Percentiles rank a stretch among this genome's conserved stretches.
Evolutionary conservation across 2,797 vertebrate genomes (phyloP).

Genomic region (Cyprinodon diabolis): DNA sequence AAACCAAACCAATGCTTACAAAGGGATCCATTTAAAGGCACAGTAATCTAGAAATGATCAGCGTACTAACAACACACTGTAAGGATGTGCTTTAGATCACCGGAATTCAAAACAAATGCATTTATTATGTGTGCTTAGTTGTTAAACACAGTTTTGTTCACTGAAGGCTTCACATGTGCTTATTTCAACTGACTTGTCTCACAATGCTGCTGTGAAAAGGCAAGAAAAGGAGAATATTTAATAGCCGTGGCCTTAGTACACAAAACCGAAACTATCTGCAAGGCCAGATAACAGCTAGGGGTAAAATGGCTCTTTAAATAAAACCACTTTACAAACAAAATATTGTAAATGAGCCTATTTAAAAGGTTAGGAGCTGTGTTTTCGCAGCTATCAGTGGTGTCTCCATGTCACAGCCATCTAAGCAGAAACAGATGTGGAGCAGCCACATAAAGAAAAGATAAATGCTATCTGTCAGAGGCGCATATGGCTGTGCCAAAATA

Average conservation of each 20-base stretch:
- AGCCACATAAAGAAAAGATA: constrained; percentile 25
- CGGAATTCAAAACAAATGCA: not conserved
- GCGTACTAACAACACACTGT: not conserved
- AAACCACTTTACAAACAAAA: constrained; percentile 39
- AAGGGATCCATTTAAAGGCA: not conserved
- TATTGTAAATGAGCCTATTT: constrained; percentile 23
- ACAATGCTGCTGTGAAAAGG: not conserved
- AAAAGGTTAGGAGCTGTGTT: constrained; percentile 21
- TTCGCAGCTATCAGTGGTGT: constrained; percentile 25
- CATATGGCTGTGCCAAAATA: constrained; percentile 29
- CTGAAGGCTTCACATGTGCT: not conserved
- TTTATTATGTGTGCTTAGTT: not conserved
- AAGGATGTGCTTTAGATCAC: not conserved
- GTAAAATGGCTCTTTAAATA: constrained; percentile 23
- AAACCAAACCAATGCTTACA: not conserved
- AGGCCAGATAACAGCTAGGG: not conserved
- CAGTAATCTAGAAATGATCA: no score
- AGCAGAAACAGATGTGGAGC: constrained; percentile 10
- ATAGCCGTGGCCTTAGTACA: not conserved
- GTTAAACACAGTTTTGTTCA: not conserved
- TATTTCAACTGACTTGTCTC: not conserved
- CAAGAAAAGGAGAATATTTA: constrained; percentile 12
- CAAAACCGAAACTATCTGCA: constrained; percentile 12
- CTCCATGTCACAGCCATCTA: constrained; percentile 24
- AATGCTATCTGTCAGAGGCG: constrained; percentile 22